These are phyloP conservation scores for Agriopis aurantiaria DNA, from an alignment of 2,888 invertebrate genomes.

Conservation along the genomic window DNA sequence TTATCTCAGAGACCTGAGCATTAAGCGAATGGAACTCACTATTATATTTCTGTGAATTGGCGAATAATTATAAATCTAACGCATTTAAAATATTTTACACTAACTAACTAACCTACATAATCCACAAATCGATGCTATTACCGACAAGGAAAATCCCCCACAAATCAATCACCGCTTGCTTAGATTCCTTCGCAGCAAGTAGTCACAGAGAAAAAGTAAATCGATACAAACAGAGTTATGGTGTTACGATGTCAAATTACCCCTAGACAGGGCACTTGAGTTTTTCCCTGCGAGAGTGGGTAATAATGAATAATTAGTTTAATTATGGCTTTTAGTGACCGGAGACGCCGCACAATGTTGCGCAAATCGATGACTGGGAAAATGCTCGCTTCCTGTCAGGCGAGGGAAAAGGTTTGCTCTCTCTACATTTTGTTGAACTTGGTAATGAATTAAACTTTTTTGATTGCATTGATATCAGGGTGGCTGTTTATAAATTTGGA, in stretches of 20 bases:
- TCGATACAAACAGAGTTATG: slow-evolving; percentile 68
- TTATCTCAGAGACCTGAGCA: too few relatives aligned
- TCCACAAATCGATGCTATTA: slow-evolving; percentile 23
- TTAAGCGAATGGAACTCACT: too few relatives aligned
- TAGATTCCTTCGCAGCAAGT: slow-evolving; percentile 41
- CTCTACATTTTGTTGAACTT: slow-evolving; percentile 15
- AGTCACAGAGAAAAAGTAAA: slow-evolving; percentile 58
- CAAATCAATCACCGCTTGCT: slow-evolving; percentile 37
- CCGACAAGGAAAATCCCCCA: slow-evolving; percentile 29
- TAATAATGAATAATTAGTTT: slow-evolving; percentile 83
- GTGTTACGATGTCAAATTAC: slow-evolving; percentile 68
- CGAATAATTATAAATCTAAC: background rate
- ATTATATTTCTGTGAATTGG: too few relatives aligned
- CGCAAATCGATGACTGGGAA: slow-evolving; percentile 43
- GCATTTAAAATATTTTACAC: slow-evolving; percentile 6
- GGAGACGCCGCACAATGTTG: slow-evolving; percentile 59
- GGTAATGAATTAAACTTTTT: background rate
- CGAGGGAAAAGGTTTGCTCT: slow-evolving; percentile 24
- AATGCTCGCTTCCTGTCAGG: slow-evolving; percentile 38
- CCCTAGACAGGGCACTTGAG: slow-evolving; percentile 52
- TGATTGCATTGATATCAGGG: background rate
- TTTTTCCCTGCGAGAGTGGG: slow-evolving; percentile 74
- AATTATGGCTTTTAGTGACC: slow-evolving; percentile 79
- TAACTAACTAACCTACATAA: slow-evolving; percentile 8
- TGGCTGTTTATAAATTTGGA: background rate